Evolutionary conservation across 2,113 vertebrate genomes (phyloP).

Genomic region (Illadopsis cleaveri): DNA sequence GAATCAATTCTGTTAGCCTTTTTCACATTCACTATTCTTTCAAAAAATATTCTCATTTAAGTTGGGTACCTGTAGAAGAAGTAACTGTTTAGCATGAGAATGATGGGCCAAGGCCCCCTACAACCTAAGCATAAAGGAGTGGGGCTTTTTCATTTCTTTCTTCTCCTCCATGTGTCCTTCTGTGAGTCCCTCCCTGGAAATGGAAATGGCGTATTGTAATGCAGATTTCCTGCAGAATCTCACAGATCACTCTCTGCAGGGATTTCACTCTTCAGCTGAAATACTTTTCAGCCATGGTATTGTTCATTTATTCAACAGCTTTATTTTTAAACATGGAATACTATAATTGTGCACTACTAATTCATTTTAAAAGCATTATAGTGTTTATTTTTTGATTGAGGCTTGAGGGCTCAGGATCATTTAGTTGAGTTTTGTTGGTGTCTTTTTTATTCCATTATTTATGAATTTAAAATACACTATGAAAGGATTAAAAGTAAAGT

Average conservation of each 20-base stretch:
- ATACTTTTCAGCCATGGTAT: slow-evolving; percentile 58
- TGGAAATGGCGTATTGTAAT: slow-evolving; percentile 67
- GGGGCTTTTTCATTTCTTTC: slow-evolving; percentile 51
- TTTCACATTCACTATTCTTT: slow-evolving; percentile 33
- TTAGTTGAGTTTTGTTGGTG: slow-evolving; percentile 22
- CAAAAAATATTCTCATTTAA: slow-evolving; percentile 38
- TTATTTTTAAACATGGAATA: slow-evolving; percentile 63
- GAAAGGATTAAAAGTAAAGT: slow-evolving; percentile 44
- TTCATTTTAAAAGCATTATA: slow-evolving; percentile 53
- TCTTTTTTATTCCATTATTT: slow-evolving; percentile 47
- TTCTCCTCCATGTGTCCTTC: slow-evolving; percentile 60
- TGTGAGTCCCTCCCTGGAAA: slow-evolving; percentile 63
- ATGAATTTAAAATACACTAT: slow-evolving; percentile 47
- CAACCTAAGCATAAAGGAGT: slow-evolving; percentile 54
- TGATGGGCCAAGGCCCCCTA: slow-evolving; percentile 55
- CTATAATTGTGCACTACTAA: slow-evolving; percentile 53
- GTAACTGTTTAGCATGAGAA: slow-evolving; percentile 62
- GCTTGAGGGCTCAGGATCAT: slow-evolving; percentile 40
- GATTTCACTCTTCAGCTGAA: slow-evolving; percentile 68
- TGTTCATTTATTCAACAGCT: slow-evolving; percentile 67
- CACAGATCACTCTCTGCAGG: slow-evolving; percentile 69
- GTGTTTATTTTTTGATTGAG: slow-evolving; percentile 60
- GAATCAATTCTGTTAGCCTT: slow-evolving; percentile 8
- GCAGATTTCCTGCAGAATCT: slow-evolving; percentile 71
- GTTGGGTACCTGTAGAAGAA: slow-evolving; percentile 51